Evolutionary conservation across 2,113 vertebrate genomes (phyloP).

Genomic region (Ophthalmolycus amberensis): DNA sequence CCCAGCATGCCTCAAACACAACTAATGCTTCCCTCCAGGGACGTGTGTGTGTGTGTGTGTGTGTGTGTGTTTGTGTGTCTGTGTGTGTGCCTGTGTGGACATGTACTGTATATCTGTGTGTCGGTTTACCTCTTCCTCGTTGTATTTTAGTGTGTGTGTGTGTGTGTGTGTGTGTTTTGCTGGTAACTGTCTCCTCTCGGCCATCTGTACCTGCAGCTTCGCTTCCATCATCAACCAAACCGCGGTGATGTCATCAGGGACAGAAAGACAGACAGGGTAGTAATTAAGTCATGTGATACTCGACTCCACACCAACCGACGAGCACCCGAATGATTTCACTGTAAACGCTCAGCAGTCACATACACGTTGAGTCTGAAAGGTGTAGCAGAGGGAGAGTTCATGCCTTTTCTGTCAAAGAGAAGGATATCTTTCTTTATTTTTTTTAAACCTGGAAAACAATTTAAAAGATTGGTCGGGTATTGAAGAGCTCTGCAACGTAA

Average conservation of each 20-base stretch:
- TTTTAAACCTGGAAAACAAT: too few relatives aligned
- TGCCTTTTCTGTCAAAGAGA: neutral
- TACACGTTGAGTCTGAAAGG: neutral
- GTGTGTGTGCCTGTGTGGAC: constrained; percentile 7
- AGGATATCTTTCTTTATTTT: neutral
- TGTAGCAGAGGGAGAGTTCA: too few relatives aligned
- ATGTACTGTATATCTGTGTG: neutral
- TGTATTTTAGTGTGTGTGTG: neutral
- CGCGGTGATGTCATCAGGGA: constrained; percentile 65
- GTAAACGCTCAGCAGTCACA: neutral
- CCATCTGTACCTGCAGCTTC: constrained; percentile 81
- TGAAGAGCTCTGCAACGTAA: too few relatives aligned
- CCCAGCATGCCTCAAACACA: constrained; percentile 52
- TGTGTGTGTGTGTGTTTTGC: constrained; percentile 17
- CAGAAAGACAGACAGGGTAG: constrained; percentile 24
- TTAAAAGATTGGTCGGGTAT: too few relatives aligned
- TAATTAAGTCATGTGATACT: constrained; percentile 39
- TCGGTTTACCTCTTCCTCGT: neutral
- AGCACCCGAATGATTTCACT: neutral
- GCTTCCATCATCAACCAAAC: constrained; percentile 74
- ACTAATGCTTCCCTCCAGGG: constrained; percentile 58
- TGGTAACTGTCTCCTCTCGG: constrained; percentile 58
- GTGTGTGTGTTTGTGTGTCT: constrained; percentile 7
- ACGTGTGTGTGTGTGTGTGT: constrained; percentile 19
- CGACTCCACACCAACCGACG: neutral